phyloP scores from a whole-genome alignment of 2,888 invertebrate genomes.

The Eristalis arbustorum region DNA sequence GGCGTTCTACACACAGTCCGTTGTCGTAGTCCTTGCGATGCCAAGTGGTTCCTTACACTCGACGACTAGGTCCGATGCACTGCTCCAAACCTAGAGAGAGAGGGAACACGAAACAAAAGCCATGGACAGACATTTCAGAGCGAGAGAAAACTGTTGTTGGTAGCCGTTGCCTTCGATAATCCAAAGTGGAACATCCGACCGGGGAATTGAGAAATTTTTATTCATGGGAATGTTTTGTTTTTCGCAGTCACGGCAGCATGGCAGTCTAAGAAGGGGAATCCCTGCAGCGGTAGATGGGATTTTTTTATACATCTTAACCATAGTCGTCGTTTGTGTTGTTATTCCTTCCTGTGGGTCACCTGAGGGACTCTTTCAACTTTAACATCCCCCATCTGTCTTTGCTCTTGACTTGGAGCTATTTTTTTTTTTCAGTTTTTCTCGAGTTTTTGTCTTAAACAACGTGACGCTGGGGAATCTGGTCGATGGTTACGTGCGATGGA shows the following conservation, averaged over 20 bases:
- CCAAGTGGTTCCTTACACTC: conserved; percentile 12
- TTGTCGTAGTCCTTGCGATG: conserved; percentile 17
- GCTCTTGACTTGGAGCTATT: background rate
- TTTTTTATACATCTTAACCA: background rate
- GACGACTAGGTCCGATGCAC: background rate
- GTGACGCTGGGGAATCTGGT: conserved; percentile 22
- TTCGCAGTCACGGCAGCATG: background rate
- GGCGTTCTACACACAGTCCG: conserved; percentile 2
- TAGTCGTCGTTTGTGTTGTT: conserved; percentile 17
- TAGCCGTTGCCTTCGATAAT: background rate
- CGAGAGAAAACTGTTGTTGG: background rate
- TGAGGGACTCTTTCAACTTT: conserved; percentile 40
- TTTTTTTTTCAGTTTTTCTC: too few relatives aligned
- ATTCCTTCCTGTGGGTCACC: conserved; percentile 44
- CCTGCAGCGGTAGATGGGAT: background rate
- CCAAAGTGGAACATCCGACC: conserved; percentile 42
- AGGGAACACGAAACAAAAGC: background rate
- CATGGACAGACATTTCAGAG: background rate
- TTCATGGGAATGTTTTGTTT: conserved; percentile 24
- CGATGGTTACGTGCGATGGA: conserved; percentile 25
- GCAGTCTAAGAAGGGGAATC: conserved; percentile 5
- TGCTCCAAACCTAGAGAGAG: background rate
- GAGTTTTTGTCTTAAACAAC: background rate
- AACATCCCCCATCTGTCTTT: conserved; percentile 15
- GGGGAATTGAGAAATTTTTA: conserved; percentile 49